A percentile compares a stretch with the other conserved stretches of the same genome.
Evolutionary conservation across 2,797 vertebrate genomes (phyloP).

Genomic region (Erethizon dorsatum): DNA sequence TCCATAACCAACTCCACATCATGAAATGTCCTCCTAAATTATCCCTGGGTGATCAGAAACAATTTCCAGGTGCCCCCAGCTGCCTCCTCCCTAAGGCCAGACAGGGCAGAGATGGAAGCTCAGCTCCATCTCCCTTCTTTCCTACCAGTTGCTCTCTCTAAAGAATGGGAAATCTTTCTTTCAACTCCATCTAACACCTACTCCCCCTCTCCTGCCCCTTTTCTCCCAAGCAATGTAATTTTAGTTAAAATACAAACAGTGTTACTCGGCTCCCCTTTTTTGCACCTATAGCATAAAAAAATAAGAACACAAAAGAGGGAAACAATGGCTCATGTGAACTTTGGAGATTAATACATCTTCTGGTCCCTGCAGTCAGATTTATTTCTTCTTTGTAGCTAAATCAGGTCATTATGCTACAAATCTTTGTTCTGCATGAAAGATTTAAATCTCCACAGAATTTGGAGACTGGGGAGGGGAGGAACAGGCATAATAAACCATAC

Average conservation of each 20-base stretch:
- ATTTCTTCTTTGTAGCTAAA: slow-evolving; percentile 89
- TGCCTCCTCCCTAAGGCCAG: slow-evolving; percentile 83
- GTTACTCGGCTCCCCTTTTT: slow-evolving; percentile 76
- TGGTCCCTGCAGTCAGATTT: slow-evolving; percentile 90
- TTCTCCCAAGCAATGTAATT: slow-evolving; percentile 88
- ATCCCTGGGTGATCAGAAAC: slow-evolving; percentile 75
- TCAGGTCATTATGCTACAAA: slow-evolving; percentile 90
- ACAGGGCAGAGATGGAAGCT: slow-evolving; percentile 73
- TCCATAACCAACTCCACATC: slow-evolving; percentile 48
- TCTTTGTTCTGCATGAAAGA: slow-evolving; percentile 90
- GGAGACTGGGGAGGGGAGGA: neutral
- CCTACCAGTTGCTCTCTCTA: slow-evolving; percentile 85
- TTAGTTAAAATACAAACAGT: slow-evolving; percentile 90
- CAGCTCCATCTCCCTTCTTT: slow-evolving; percentile 83
- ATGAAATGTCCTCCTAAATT: slow-evolving; percentile 76
- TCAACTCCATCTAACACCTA: slow-evolving; percentile 71
- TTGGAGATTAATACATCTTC: slow-evolving; percentile 91
- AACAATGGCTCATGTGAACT: slow-evolving; percentile 89
- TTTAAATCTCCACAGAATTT: slow-evolving; percentile 89
- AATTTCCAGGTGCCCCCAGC: slow-evolving; percentile 78
- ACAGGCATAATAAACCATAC: slow-evolving; percentile 82
- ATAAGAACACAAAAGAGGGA: slow-evolving; percentile 87
- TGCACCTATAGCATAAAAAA: slow-evolving; percentile 82
- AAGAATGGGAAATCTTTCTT: slow-evolving; percentile 89
- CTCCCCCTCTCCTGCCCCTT: slow-evolving; percentile 70